Conservation (phyloP, 2,113 vertebrate genomes). For the Toxotes chatareus region DNA sequence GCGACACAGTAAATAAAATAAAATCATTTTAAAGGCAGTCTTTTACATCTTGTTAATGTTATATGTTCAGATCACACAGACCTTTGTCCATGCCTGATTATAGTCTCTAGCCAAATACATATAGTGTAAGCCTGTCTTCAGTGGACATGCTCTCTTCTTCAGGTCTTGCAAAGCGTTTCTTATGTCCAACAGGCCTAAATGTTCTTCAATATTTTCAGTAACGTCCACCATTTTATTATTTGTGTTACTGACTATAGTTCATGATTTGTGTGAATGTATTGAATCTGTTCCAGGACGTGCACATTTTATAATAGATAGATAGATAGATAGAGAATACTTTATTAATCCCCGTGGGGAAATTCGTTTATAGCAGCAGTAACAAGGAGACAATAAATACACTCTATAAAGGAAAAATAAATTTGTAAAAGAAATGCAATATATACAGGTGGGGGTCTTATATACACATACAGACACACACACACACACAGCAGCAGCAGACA, state of each 20-base stretch:
- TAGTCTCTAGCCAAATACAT: not conserved
- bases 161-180: no score
- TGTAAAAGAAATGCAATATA: no score
- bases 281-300: conserved; percentile 5
- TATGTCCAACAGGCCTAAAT: not conserved
- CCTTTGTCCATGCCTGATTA: not conserved
- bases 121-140: not conserved
- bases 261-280: not conserved
- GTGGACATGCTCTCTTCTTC: no score
- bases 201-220: not conserved
- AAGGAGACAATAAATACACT: no score
- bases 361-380: no score
- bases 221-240: not conserved
- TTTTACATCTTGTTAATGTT: not conserved
- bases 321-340: no score
- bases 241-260: not conserved
- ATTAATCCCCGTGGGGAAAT: no score
- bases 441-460: no score
- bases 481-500: no score
- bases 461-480: no score
- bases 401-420: no score
- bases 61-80: not conserved
- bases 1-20: not conserved
- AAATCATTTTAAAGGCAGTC: not conserved
- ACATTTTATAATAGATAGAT: not conserved